Evolutionary conservation across 2,113 vertebrate species (phyloP).

Genomic region (Climacteris rufus): DNA sequence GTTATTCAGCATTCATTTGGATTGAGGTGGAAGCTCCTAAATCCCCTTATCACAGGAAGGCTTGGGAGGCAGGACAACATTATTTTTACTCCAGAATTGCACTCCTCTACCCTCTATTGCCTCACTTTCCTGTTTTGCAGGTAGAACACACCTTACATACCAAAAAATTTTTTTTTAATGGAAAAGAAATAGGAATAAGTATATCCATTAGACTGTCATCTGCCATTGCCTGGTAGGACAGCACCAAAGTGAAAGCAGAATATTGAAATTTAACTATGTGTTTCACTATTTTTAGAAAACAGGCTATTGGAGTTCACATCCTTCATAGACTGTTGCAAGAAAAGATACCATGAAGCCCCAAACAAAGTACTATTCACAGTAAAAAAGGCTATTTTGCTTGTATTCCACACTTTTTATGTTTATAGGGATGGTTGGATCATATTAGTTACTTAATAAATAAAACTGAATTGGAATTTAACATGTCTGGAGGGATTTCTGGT

Average conservation of each 20-base stretch:
- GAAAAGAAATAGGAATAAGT: neutral
- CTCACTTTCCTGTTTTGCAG: neutral
- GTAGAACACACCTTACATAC: accelerated
- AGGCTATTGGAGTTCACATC: neutral
- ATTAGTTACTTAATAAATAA: constrained; percentile 15
- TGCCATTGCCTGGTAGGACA: neutral
- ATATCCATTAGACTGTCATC: neutral
- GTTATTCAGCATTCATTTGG: neutral
- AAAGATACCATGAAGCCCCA: neutral
- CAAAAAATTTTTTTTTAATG: neutral
- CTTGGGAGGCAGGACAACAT: neutral
- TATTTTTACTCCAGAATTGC: accelerated
- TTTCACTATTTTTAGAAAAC: neutral
- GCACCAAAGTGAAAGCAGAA: neutral
- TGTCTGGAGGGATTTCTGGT: constrained; percentile 24
- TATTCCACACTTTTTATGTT: neutral
- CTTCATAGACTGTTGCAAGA: neutral
- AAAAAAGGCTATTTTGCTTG: neutral
- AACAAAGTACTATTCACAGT: neutral
- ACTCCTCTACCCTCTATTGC: neutral
- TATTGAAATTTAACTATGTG: neutral
- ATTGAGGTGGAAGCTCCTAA: neutral
- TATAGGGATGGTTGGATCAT: neutral
- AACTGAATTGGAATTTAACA: neutral
- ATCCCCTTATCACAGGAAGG: neutral